Percentiles rank a stretch among this genome's conserved stretches.
Evolutionary conservation across 2,888 invertebrate genomes (phyloP).

Genomic region (Vannuccia rotundouncinata): DNA sequence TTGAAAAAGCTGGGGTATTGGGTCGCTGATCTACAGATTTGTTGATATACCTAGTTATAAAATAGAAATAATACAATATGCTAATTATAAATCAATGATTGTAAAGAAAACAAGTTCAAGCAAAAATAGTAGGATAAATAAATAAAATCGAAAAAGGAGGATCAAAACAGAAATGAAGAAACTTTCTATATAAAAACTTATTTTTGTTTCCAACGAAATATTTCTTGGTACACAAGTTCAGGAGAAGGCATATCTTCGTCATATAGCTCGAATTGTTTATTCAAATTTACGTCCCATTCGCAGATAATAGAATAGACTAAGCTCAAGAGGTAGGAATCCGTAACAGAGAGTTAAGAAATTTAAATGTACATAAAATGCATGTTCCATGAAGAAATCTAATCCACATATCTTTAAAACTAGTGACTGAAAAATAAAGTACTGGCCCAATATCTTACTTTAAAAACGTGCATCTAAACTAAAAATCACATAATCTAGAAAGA

Average conservation of each 20-base stretch:
- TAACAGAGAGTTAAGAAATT: background rate
- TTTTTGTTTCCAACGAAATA: slow-evolving; percentile 17
- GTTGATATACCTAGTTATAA: slow-evolving; percentile 13
- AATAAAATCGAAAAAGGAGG: slow-evolving; percentile 11
- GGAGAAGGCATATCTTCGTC: slow-evolving; percentile 23
- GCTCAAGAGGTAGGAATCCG: background rate
- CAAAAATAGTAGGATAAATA: background rate
- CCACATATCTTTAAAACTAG: background rate
- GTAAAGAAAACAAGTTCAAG: background rate
- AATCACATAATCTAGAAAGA: background rate
- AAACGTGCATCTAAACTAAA: background rate
- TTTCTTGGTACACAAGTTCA: slow-evolving; percentile 18
- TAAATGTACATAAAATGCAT: background rate
- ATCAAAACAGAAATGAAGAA: slow-evolving; percentile 21
- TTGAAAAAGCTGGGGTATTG: slow-evolving; percentile 24
- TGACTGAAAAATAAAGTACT: background rate
- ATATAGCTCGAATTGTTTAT: background rate
- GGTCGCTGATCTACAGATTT: background rate
- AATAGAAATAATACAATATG: slow-evolving; percentile 24
- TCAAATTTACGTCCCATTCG: background rate
- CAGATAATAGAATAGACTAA: background rate
- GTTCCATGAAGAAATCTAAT: background rate
- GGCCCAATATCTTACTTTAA: background rate
- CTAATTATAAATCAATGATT: slow-evolving; percentile 23
- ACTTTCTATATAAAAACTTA: slow-evolving; percentile 26